phyloP scores from a whole-genome alignment of 35 echinoderm and acorn worm genomes.

The Apostichopus californicus region DNA sequence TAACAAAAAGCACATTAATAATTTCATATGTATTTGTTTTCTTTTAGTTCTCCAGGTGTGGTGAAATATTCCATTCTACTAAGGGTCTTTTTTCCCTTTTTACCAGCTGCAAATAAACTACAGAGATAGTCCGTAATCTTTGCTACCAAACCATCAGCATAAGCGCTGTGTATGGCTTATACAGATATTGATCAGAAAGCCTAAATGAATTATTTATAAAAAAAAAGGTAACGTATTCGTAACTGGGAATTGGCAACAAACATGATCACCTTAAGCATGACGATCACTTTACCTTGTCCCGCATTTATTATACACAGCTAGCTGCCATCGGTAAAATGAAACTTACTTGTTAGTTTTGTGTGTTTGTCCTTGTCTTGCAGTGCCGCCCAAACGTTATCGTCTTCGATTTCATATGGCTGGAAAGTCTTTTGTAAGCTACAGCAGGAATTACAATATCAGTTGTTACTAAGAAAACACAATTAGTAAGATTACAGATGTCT shows the following conservation, averaged over 20 bases:
- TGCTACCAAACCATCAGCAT: too few species aligned
- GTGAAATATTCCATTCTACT: too few species aligned
- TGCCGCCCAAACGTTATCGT: too few species aligned
- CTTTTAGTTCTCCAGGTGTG: too few species aligned
- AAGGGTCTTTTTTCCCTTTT: too few species aligned
- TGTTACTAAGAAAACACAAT: background rate
- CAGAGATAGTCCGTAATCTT: too few species aligned
- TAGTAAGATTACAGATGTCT: background rate
- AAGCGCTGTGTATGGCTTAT: too few species aligned
- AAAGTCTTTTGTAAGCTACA: background rate
- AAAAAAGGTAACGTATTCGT: background rate
- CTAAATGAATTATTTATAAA: background rate
- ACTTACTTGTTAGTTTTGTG: background rate
- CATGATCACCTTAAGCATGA: background rate
- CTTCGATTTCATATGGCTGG: background rate
- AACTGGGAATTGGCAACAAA: background rate
- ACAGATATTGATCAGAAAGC: too few species aligned
- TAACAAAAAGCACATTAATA: too few species aligned
- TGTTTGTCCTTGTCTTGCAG: background rate
- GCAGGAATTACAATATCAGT: background rate
- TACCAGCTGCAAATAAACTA: too few species aligned
- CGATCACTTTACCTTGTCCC: too few species aligned
- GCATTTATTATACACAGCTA: background rate
- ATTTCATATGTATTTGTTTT: too few species aligned
- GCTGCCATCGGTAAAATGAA: background rate